Percentiles rank a stretch among this genome's conserved stretches.
Evolutionary conservation across 2,888 invertebrate genomes (phyloP).

Genomic region (Mythimna pallens): DNA sequence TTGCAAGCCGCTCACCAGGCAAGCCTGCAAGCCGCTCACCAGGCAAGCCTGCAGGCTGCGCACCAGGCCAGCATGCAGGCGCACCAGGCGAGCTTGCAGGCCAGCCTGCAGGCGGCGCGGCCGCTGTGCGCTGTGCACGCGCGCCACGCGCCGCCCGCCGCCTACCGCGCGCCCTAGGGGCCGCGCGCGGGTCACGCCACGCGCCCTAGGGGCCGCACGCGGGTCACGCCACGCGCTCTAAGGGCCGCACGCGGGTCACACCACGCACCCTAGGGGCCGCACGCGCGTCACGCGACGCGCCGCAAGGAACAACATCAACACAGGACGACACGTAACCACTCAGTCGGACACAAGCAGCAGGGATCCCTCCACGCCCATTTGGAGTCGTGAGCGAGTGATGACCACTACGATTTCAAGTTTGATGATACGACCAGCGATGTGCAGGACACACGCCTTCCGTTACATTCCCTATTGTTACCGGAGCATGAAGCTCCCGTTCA

Average conservation of each 20-base stretch:
- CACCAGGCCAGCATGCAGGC: conserved; percentile 37
- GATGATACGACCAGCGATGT: conserved; percentile 55
- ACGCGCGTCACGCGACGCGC: no score
- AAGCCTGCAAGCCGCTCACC: conserved; percentile 37
- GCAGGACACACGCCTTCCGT: conserved; percentile 60
- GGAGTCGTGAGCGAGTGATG: conserved; percentile 49
- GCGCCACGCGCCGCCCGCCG: conserved; percentile 70
- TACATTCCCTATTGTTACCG: conserved; percentile 62
- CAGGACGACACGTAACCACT: background rate
- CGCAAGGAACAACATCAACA: conserved; percentile 51
- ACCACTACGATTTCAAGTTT: conserved; percentile 24
- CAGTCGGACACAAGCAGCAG: conserved; percentile 16
- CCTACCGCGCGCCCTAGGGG: conserved; percentile 68
- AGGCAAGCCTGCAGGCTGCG: conserved; percentile 38
- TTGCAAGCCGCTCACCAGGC: conserved; percentile 43
- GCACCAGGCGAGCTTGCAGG: conserved; percentile 45
- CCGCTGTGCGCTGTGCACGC: conserved; percentile 79
- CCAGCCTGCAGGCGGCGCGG: conserved; percentile 55
- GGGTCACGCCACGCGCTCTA: background rate
- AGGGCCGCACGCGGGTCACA: no score
- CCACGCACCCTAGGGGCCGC: background rate
- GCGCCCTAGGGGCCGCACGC: conserved; percentile 55
- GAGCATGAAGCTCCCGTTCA: conserved; percentile 43
- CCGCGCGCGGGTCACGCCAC: conserved; percentile 73
- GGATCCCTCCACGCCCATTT: conserved; percentile 15